These are phyloP conservation scores for Glaucidium brasilianum DNA, from an alignment of 2,113 vertebrate species.

Conservation along the genomic window DNA sequence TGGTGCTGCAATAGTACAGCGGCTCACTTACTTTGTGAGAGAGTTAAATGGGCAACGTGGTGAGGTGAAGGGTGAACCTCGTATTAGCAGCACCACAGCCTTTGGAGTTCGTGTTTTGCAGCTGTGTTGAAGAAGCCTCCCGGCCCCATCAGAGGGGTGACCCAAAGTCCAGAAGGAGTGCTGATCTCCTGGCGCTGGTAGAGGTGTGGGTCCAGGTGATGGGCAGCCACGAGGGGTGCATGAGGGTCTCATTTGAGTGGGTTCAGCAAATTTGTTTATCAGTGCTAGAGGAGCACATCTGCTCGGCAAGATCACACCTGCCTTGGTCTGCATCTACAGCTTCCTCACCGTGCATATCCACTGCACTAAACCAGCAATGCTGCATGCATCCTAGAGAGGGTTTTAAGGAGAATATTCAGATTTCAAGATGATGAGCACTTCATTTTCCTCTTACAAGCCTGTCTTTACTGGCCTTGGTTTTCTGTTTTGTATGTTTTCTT, in stretches of 20 bases:
- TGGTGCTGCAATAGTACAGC: not conserved
- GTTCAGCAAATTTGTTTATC: not conserved
- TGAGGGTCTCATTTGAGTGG: not conserved
- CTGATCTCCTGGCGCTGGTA: not conserved
- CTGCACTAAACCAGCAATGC: not conserved
- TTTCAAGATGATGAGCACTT: not conserved
- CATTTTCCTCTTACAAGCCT: not conserved
- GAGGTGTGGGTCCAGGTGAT: not conserved
- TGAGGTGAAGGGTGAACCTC: rapidly evolving
- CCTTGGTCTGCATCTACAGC: not conserved
- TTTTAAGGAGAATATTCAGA: not conserved
- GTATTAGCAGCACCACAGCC: not conserved
- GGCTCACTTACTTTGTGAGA: not conserved
- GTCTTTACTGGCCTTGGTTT: not conserved
- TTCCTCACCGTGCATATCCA: not conserved
- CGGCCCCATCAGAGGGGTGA: not conserved
- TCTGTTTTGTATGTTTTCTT: not conserved
- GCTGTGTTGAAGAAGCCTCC: not conserved
- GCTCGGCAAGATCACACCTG: not conserved
- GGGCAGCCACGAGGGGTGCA: not conserved
- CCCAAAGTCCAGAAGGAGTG: not conserved
- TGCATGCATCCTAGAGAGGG: not conserved
- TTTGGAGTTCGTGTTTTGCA: not conserved
- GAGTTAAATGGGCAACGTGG: not conserved
- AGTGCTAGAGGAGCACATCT: not conserved